Conservation (phyloP, 2,113 vertebrate species). For the Aspidoscelis tigris region DNA sequence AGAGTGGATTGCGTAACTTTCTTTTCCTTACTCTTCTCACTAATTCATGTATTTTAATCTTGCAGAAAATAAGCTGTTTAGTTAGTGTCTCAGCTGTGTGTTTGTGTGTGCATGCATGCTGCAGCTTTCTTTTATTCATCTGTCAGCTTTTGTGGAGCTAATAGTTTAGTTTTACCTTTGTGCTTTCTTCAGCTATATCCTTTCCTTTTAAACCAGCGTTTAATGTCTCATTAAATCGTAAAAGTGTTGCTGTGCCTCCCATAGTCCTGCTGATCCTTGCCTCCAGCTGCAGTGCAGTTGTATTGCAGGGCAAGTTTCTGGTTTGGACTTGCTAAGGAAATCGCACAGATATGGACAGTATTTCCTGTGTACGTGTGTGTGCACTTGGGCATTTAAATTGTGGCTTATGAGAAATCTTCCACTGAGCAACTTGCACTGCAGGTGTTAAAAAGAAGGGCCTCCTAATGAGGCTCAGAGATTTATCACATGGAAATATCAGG, state of each 20-base stretch:
- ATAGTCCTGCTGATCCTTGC: background rate
- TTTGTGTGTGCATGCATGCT: background rate
- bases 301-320: background rate
- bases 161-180: background rate
- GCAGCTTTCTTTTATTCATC: constrained; percentile 1
- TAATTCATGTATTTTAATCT: constrained; percentile 48
- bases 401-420: too few species aligned
- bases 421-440: too few species aligned
- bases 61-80: constrained; percentile 56
- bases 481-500: too few species aligned
- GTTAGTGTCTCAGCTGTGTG: constrained; percentile 25
- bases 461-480: too few species aligned
- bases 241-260: background rate
- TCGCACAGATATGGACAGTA: background rate
- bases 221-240: background rate
- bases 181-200: background rate
- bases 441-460: too few species aligned
- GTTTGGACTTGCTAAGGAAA: background rate
- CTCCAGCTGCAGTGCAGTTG: background rate
- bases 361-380: too few species aligned
- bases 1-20: constrained; percentile 37
- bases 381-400: too few species aligned
- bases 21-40: constrained; percentile 34
- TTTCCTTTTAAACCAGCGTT: background rate
- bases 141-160: background rate